phyloP scores from a whole-genome alignment of 2,888 invertebrate genomes.

The Ophonus ardosiacus region DNA sequence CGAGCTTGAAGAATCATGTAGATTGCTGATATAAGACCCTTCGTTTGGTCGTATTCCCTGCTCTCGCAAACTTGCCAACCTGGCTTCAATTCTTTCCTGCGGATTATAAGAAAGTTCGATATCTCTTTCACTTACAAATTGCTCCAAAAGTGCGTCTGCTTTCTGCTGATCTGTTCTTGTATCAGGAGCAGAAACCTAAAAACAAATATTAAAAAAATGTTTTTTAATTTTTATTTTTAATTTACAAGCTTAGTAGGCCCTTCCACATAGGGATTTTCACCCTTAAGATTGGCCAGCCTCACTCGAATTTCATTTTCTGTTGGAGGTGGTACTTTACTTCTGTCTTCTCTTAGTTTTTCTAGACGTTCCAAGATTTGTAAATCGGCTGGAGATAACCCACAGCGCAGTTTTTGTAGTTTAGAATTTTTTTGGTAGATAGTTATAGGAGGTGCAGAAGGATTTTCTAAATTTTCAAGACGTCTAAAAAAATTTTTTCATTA shows the following conservation, averaged over 20 bases:
- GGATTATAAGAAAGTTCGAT: constrained; percentile 75
- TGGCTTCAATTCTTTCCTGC: constrained; percentile 77
- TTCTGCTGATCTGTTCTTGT: constrained; percentile 84
- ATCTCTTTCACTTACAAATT: constrained; percentile 76
- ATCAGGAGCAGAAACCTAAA: constrained; percentile 78
- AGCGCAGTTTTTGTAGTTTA: constrained; percentile 72
- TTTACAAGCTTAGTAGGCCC: constrained; percentile 71
- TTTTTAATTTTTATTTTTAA: background rate
- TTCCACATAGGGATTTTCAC: constrained; percentile 75
- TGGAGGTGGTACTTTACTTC: constrained; percentile 75
- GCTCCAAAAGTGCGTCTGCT: constrained; percentile 82
- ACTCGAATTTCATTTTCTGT: constrained; percentile 82
- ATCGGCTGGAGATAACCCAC: constrained; percentile 77
- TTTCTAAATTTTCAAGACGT: constrained; percentile 77
- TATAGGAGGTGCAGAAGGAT: constrained; percentile 78
- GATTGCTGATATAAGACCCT: constrained; percentile 72
- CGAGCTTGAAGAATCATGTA: constrained; percentile 71
- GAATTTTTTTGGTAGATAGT: constrained; percentile 76
- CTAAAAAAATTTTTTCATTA: constrained; percentile 70
- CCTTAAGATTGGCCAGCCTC: constrained; percentile 84
- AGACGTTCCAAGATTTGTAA: constrained; percentile 83
- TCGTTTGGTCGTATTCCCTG: constrained; percentile 74
- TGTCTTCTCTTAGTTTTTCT: constrained; percentile 82
- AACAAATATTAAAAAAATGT: constrained; percentile 55
- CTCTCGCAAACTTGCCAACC: constrained; percentile 77